Base-by-base conservation (phyloP, 2,797 vertebrate genomes). In the Coregonus sp. region DNA sequence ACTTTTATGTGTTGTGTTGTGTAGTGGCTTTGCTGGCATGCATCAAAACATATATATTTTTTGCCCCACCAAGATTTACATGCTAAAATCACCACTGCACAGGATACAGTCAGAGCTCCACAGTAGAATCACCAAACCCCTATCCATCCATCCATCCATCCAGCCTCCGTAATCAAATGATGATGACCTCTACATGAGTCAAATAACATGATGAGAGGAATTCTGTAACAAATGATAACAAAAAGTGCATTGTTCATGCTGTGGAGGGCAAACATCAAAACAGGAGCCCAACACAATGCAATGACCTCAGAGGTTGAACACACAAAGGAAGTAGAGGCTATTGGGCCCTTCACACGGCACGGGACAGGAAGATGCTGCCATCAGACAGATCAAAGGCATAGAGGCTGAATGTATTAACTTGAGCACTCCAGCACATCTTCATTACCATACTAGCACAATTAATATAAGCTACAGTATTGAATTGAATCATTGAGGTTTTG, bases 261-360 rank as follows among this genome's bases (percentile, higher is more conserved):
- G 81, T 79, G 81, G 82, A 83, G 79, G 82, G 87, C 78, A 84
- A 84, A 81, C 83, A 84, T 88, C 80, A 87, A 91, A 91, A 92
- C 90, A 91, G 89, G 79, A 73, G 79, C 84, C 33, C 66, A 83
- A 89, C 81, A 92, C 91, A 92, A 92, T 93, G 83, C 86, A 0
- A 50, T 88, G 89, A 89, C 89, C 91, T 77, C 81, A 0, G 77
- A 86, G 88, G 90, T 92, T 86, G 87, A 78, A 77, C 84, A 86
- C 81, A 90, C 88, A 90, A 88, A 88, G 81, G 84, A 86, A 84
- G 78, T 63, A 81, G 82, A 82, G 75, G 87, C 85, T 74, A 82
- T 78, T 79, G 77, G 80, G 76, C 5, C 70, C 9, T 50, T 90
- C 84, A 86, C 67, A 79, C 75, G 66, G 16, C 65, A 66, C 66